phyloP scores from a whole-genome alignment of 64 coral and sea anemone species.

The Hydrozoanthus tunicans region DNA sequence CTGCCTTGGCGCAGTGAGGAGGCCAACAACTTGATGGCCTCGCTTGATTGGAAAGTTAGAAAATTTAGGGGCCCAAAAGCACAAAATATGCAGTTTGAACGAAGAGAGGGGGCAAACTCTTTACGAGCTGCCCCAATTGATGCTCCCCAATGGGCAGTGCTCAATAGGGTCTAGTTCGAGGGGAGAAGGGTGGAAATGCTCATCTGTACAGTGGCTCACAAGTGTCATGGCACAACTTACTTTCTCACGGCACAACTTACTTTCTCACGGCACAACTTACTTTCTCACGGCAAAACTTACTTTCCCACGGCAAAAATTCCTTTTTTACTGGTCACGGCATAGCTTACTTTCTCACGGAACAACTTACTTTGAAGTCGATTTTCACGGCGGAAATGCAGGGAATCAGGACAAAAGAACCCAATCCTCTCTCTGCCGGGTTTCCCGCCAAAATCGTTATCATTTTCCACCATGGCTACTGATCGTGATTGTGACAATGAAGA shows the following conservation, averaged over 20 bases:
- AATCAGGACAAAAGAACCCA: constrained; percentile 13
- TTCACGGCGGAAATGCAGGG: constrained; percentile 33
- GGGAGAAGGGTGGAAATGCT: too few species aligned
- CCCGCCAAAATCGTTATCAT: constrained; percentile 29
- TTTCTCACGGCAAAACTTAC: too few species aligned
- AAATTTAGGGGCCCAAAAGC: neutral
- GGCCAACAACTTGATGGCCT: neutral
- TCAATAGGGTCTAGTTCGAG: too few species aligned
- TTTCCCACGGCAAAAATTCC: neutral
- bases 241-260: too few species aligned
- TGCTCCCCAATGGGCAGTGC: neutral
- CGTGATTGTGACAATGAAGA: constrained; percentile 10
- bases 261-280: too few species aligned
- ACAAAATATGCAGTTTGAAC: neutral
- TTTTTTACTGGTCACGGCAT: neutral
- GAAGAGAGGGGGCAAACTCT: neutral
- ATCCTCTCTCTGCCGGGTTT: constrained; percentile 1
- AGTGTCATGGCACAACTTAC: too few species aligned
- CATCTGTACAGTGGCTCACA: too few species aligned
- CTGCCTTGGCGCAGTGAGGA: constrained; percentile 2
- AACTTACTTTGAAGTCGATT: constrained; percentile 41
- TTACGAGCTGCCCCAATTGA: neutral
- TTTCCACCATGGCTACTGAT: constrained; percentile 23
- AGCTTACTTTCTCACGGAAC: constrained; percentile 19
- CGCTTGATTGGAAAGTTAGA: neutral